Base-by-base conservation (phyloP, 2,888 invertebrate genomes). In the Malachius bipustulatus region DNA sequence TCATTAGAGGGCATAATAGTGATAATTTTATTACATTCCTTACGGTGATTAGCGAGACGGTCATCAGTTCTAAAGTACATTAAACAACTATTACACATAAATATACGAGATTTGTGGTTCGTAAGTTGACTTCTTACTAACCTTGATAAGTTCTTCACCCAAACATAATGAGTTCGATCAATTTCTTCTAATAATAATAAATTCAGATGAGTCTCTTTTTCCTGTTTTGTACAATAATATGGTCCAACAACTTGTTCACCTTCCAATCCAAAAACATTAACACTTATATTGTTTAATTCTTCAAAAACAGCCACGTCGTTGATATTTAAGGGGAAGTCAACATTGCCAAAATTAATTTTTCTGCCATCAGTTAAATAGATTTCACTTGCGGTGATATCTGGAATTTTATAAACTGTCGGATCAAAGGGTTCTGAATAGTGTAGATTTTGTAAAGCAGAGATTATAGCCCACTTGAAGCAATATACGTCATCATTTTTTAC, bases 381-480 rank as follows among this genome's bases (percentile, higher is more conserved):
- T 19, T 8, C n/a, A n/a, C n/a, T 19, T 19, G 24, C 24, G n/a
- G 6, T 19, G 24, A 19, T 19, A 19, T 19, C n/a, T 8, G 6
- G 6, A 26, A 33, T 33, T 16, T 24, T 36, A 36, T 47, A 46
- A 6, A 37, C 36, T 12, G 42, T 32, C 14, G 37, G 32, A 4
- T 41, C 37, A 9, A 41, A 4, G 4, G 33, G 14, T 41, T 47
- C 6, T 19, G 6, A 12, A 10, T 16, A 6, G 6, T 38, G 9
- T 8, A 14, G 35, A 1, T 47, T 44, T 41, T 45, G 32, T 10
- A 54, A 26, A 4, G 46, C 46, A 2, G 47, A 46, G 4, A 46
- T 31, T 14, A 51, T 32, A 2, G 46, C 40, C 49, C 49, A 51
- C 26, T 45, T 41, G 26, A 50, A 51, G 26, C 50, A 54, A 30